Evolutionary conservation across 2,797 vertebrate genomes (phyloP).

Genomic region (Eutrigla gurnardus): DNA sequence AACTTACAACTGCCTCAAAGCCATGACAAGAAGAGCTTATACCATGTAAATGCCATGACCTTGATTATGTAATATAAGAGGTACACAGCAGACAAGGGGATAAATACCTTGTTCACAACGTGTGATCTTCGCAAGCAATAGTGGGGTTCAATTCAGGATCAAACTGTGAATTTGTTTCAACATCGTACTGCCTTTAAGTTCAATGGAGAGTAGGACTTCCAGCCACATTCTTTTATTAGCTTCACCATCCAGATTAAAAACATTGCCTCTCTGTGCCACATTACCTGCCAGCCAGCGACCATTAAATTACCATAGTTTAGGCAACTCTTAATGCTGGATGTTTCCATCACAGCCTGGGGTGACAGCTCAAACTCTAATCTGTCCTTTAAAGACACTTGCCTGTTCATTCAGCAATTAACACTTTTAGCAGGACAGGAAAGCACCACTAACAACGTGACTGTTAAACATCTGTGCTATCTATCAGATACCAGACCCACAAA

Average conservation of each 20-base stretch:
- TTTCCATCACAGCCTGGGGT: constrained; percentile 19
- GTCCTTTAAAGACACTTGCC: constrained; percentile 1
- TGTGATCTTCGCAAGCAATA: constrained; percentile 33
- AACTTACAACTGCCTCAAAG: constrained; percentile 55
- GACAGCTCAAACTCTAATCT: constrained; percentile 7
- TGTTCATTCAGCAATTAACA: constrained; percentile 22
- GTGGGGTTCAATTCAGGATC: constrained; percentile 26
- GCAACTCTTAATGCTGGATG: constrained; percentile 7
- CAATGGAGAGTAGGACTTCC: constrained; percentile 18
- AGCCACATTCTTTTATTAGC: constrained; percentile 26
- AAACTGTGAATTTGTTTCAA: constrained; percentile 28
- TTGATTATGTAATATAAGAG: constrained; percentile 75
- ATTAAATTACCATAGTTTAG: constrained; percentile 25
- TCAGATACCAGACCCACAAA: constrained; percentile 39
- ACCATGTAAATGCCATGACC: constrained; percentile 66
- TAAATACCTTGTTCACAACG: constrained; percentile 56
- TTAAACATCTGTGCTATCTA: neutral
- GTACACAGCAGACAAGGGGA: constrained; percentile 47
- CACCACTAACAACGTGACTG: neutral
- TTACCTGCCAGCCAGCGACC: constrained; percentile 16
- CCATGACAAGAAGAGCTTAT: constrained; percentile 53
- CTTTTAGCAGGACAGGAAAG: constrained; percentile 20
- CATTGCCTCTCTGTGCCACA: neutral
- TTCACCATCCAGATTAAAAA: constrained; percentile 23
- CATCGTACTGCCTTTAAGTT: constrained; percentile 9